Base-by-base conservation (phyloP, 2,113 vertebrate genomes). In the Dermatemys mawii region DNA sequence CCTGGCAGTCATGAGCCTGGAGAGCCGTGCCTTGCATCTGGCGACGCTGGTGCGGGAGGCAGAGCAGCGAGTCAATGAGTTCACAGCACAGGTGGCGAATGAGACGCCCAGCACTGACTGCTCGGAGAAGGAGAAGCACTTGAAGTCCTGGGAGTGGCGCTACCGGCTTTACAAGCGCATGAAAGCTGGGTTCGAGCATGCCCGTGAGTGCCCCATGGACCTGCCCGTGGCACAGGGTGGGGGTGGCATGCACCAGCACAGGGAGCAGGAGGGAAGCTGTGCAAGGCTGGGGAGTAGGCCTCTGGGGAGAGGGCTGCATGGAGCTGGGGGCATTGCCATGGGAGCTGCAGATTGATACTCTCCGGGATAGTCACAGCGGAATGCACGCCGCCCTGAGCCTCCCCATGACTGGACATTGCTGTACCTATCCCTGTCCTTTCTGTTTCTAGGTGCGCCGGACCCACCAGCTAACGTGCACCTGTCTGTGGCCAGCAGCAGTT, bases 111-210 rank as follows among this genome's bases (percentile, higher is more conserved):
- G 60, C 2, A 55, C 98, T 2, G 98, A 99, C 95, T 98, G 96
- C 84, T 98, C 98, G 0, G 98, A 99, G 57, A 98, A 97, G 50
- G 98, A 99, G 96, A 98, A 98, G 89, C 99, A 99, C 95, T 98
- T 99, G 17, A 99, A 98, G 94, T 98, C 98, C 91, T 99, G 99
- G 99, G 98, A 99, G 91, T 99, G 99, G 99, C 97, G 98, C 48
- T 99, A 98, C 60, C 98, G 98, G 97, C 99, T 99, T 63, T 99
- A 99, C 97, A 97, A 98, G 85, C 99, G 99, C 94, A 99, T 99
- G 99, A 99, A 98, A 97, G 98, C 98, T 7, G 99, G 99, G 88
- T 99, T 99, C 92, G 98, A 99, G 96, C 99, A 99, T 26, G 98
- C 99, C 54, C 98, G 99, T 99, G 97, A 99, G 99, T 97, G 54